Base-by-base conservation (phyloP, 2,888 invertebrate genomes). In the Dasysyrphus albostriatus region DNA sequence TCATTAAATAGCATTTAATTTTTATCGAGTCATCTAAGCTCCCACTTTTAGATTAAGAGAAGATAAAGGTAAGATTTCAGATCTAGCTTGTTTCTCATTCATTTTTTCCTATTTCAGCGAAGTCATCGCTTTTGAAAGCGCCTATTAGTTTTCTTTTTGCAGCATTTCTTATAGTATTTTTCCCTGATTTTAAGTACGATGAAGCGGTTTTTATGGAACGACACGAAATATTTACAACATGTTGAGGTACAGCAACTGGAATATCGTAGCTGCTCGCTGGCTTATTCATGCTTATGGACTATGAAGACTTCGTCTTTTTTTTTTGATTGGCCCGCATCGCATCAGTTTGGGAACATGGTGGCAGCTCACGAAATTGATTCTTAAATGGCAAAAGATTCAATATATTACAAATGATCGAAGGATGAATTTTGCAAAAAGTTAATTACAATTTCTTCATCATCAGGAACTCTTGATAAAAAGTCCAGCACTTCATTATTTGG, bases 401-500 rank as follows among this genome's bases (percentile, higher is more conserved):
- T 12, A 16, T 6, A 29, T 24, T 29, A 54, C 3, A 8, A 14
- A 9, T 44, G 4, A 16, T 9, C 8, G 5, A n/a, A 5, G 14
- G 14, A 42, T 9, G n/a, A 5, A 12, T 32, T 24, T 24, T 9
- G 3, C 1, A 19, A 5, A 9, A 14, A 24, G 10, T 24, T 39
- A 93, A 95, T 95, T 92, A 98, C 98, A 93, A 98, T 93, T 93
- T 96, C 97, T 92, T 97, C 97, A 92, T 99, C 98, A 91, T 98
- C 98, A 42, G 99, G 99, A 72, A 99, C 97, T 89, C 99, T 94
- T 0, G 98, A 98, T 87, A 99, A 93, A 90, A 98, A 96, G 94
- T 99, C 99, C 88, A 99, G 93, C 9, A 99, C 93, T 94, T 99
- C 99, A 93, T 99, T 99, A 93, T 99, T 99, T 10, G 98, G 98